Evolutionary conservation across 2,113 vertebrate species (phyloP).

Genomic region (Burhinus bistriatus): DNA sequence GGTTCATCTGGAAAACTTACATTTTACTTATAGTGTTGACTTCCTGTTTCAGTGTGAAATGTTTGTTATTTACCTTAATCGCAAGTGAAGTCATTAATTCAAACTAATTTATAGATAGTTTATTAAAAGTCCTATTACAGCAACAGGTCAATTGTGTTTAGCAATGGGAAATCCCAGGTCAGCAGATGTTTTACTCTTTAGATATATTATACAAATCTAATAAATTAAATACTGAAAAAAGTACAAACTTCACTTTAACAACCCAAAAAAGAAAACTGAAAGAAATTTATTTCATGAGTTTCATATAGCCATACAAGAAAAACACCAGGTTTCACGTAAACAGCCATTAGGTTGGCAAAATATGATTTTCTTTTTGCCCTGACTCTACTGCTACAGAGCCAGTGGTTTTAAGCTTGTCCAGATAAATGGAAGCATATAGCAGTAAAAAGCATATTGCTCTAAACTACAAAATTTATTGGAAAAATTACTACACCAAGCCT

Average conservation of each 20-base stretch:
- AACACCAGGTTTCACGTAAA: neutral
- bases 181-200: neutral
- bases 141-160: neutral
- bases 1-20: neutral
- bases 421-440: neutral
- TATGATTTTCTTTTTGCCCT: neutral
- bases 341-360: neutral
- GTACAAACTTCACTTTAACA: neutral
- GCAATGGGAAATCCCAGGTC: neutral
- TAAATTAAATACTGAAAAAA: neutral
- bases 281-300: neutral
- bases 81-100: neutral
- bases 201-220: neutral
- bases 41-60: neutral
- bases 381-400: neutral
- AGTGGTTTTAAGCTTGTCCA: neutral
- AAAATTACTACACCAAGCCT: neutral
- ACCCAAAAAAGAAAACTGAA: neutral
- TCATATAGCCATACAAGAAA: neutral
- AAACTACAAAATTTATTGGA: neutral
- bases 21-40: neutral
- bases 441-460: neutral
- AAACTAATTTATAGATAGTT: neutral
- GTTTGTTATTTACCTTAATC: neutral
- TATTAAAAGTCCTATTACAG: neutral